Evolutionary conservation across 2,888 invertebrate genomes (phyloP), one percentile per base, ranked within the genome.

Genomic region (Branchipolynoe longqiensis): DNA sequence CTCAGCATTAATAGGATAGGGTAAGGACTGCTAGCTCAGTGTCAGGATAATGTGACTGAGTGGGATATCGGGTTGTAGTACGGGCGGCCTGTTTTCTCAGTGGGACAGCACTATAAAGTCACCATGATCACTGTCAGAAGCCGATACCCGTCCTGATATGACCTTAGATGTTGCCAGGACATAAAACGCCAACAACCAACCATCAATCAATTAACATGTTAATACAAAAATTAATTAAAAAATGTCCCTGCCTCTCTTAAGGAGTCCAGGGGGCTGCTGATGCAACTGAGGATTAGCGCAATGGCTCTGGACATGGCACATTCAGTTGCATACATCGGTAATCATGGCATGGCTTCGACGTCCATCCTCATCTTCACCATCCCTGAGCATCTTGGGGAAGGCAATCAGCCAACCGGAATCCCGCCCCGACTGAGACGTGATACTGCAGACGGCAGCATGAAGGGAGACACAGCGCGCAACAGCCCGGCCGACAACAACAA

Each of bases 221-320:
- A n/a, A n/a, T n/a, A n/a, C n/a, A n/a, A n/a, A n/a, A n/a, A n/a
- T n/a, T n/a, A n/a, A n/a, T n/a, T n/a, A n/a, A n/a, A n/a, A n/a
- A n/a, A n/a, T 48, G 8, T 18, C 18, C 48, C 25, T 56, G 56
- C 12, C 12, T 3, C 25, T 2, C 25, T 56, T 3, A 25, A 62
- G 62, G 62, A 62, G 62, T 2, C 62, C 25, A 31, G 28, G 28
- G 62, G 31, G 25, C 25, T 62, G 31, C n/a, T 14, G 31, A 31
- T 36, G 38, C 48, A 38, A n/a, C 62, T 85, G 59, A 33, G 62
- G 8, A 85, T 85, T n/a, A 41, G 41, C 64, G 40, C 82, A 33
- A 85, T 85, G 83, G 83, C 83, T 4, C 33, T 85, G 36, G 40
- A 83, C 54, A 38, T 83, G 74, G 54, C 56, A 22, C n/a, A 74